Percentiles rank a stretch among this genome's conserved stretches.
phyloP scores from a whole-genome alignment of 2,888 invertebrate species.

The Limnephilus auricula region DNA sequence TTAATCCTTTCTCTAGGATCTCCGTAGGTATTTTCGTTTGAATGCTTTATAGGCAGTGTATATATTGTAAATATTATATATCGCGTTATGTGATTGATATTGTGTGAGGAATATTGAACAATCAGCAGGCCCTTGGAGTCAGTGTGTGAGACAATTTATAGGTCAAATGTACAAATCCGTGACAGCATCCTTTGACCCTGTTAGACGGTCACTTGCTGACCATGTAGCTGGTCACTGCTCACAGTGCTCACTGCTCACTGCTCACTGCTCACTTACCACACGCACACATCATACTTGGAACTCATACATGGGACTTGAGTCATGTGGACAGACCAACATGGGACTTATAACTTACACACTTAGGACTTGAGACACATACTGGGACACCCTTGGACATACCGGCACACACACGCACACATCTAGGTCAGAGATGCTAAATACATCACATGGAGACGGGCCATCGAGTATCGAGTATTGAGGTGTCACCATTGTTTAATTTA shows the following conservation, averaged over 20 bases:
- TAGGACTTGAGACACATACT: background rate
- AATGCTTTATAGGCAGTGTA: background rate
- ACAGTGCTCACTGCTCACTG: background rate
- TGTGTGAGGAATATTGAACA: background rate
- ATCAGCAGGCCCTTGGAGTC: slow-evolving; percentile 36
- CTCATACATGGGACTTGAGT: background rate
- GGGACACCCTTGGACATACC: slow-evolving; percentile 2
- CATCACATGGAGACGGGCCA: slow-evolving; percentile 3
- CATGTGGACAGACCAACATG: too few species aligned
- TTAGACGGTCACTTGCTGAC: slow-evolving; percentile 52
- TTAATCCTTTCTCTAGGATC: background rate
- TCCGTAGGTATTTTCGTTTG: background rate
- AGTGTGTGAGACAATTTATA: slow-evolving; percentile 64
- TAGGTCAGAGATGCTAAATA: slow-evolving; percentile 54
- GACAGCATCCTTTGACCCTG: slow-evolving; percentile 66
- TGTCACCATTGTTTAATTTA: background rate
- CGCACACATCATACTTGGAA: background rate
- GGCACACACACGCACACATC: slow-evolving; percentile 47
- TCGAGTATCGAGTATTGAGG: background rate
- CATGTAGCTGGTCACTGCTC: slow-evolving; percentile 28
- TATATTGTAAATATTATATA: background rate
- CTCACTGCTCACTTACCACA: background rate
- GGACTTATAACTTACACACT: too few species aligned
- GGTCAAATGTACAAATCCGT: slow-evolving; percentile 64
- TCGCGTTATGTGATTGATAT: background rate